Evolutionary conservation across 2,797 vertebrate species (phyloP).

Genomic region (Pseudotriccus pelzelni): DNA sequence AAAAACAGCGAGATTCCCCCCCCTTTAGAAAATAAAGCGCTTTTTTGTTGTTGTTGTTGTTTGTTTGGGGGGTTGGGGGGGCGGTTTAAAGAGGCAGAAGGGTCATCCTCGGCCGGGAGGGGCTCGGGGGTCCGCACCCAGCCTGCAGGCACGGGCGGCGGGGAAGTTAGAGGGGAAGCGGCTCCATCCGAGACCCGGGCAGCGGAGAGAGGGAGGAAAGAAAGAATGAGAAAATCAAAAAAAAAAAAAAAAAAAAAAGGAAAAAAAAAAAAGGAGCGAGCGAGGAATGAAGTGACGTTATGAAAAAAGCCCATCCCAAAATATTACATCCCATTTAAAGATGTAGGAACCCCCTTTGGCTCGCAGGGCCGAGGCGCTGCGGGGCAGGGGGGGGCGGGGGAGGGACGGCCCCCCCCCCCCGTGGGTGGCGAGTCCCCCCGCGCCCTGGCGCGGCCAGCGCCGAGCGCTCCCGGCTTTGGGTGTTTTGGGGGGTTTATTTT

Average conservation of each 20-base stretch:
- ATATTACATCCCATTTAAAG: conserved; percentile 75
- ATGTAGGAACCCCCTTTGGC: conserved; percentile 66
- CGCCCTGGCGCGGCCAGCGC: neutral
- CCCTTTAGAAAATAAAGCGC: neutral
- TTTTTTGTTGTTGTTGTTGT: neutral
- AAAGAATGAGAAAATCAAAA: conserved; percentile 63
- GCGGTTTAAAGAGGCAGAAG: neutral
- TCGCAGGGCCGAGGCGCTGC: neutral
- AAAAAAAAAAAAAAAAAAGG: conserved; percentile 37
- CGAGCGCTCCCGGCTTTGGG: neutral
- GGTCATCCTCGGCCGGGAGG: neutral
- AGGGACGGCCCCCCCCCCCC: neutral
- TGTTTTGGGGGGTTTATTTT: neutral
- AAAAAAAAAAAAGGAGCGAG: conserved; percentile 68
- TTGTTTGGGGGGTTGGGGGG: neutral
- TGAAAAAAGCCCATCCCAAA: conserved; percentile 78
- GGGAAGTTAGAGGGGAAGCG: conserved; percentile 60
- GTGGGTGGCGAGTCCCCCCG: neutral
- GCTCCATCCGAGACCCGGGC: conserved; percentile 73
- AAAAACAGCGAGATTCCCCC: neutral
- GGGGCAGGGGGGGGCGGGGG: neutral
- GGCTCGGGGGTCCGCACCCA: neutral
- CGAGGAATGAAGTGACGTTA: conserved; percentile 77
- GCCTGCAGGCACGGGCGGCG: neutral
- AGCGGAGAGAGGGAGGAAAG: neutral